Evolutionary conservation across 1,140 invertebrate genomes (phyloP).

Genomic region (Polyergus mexicanus): DNA sequence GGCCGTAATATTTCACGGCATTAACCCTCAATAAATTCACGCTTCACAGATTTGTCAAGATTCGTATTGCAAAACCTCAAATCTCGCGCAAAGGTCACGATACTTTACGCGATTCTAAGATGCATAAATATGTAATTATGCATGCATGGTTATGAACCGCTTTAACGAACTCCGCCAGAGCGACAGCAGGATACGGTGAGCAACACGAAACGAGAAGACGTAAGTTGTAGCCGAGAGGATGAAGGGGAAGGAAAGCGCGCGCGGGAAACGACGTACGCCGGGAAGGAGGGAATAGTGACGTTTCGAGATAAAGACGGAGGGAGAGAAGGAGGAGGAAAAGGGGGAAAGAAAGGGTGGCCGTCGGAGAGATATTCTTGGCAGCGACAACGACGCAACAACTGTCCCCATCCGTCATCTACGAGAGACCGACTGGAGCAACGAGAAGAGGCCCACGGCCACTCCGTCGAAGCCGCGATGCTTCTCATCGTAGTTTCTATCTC

Average conservation of each 20-base stretch:
- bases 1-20: neutral
- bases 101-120: constrained; percentile 32
- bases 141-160: constrained; percentile 27
- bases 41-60: neutral
- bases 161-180: constrained; percentile 53
- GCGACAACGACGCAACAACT: constrained; percentile 76
- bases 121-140: constrained; percentile 53
- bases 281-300: constrained; percentile 53
- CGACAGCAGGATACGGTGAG: constrained; percentile 51
- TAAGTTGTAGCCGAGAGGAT: constrained; percentile 38
- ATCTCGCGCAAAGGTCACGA: neutral
- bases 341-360: constrained; percentile 24
- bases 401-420: constrained; percentile 76
- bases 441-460: constrained; percentile 64
- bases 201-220: constrained; percentile 62
- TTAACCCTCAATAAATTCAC: neutral
- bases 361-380: constrained; percentile 75
- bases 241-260: constrained; percentile 31
- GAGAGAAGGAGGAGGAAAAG: no score
- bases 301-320: constrained; percentile 64
- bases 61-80: neutral
- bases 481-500: constrained; percentile 4
- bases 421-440: constrained; percentile 54
- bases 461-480: constrained; percentile 13
- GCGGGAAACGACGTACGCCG: constrained; percentile 1